These are phyloP conservation scores for Cosmorhoe ocellata DNA, from an alignment of 2,888 invertebrate genomes.

Conservation along the genomic window DNA sequence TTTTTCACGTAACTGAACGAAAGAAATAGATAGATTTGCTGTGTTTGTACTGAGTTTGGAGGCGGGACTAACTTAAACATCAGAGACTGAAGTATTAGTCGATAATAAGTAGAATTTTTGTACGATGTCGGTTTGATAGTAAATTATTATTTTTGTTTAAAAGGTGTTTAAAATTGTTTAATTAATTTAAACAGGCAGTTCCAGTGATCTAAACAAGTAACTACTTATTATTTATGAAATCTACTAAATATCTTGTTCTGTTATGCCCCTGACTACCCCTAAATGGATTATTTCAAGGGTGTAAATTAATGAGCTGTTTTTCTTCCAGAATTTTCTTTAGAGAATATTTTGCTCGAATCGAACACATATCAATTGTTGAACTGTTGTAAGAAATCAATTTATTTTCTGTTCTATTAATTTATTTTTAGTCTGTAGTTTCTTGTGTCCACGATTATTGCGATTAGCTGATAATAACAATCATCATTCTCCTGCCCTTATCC, in stretches of 20 bases:
- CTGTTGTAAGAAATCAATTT: slow-evolving; percentile 43
- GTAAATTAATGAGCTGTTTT: background rate
- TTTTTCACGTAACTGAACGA: too few species aligned
- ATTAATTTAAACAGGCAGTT: too few species aligned
- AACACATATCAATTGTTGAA: slow-evolving; percentile 60
- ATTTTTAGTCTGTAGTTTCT: slow-evolving; percentile 42
- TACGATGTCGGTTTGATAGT: background rate
- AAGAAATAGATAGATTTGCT: background rate
- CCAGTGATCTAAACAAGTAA: too few species aligned
- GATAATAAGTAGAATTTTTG: slow-evolving; percentile 8
- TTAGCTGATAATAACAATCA: too few species aligned
- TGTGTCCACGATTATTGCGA: slow-evolving; percentile 9
- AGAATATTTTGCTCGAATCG: slow-evolving; percentile 39
- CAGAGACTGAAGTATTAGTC: slow-evolving; percentile 35
- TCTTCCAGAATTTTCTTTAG: background rate
- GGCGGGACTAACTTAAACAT: slow-evolving; percentile 7
- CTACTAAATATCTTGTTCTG: too few species aligned
- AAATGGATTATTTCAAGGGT: too few species aligned
- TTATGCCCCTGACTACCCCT: too few species aligned
- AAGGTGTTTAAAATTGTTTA: too few species aligned
- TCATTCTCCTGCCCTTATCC: too few species aligned
- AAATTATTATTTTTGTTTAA: too few species aligned
- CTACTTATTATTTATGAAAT: too few species aligned
- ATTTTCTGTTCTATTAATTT: slow-evolving; percentile 53
- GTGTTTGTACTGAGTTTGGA: background rate